Conservation (phyloP, 2,888 invertebrate species). For the Muscina levida region DNA sequence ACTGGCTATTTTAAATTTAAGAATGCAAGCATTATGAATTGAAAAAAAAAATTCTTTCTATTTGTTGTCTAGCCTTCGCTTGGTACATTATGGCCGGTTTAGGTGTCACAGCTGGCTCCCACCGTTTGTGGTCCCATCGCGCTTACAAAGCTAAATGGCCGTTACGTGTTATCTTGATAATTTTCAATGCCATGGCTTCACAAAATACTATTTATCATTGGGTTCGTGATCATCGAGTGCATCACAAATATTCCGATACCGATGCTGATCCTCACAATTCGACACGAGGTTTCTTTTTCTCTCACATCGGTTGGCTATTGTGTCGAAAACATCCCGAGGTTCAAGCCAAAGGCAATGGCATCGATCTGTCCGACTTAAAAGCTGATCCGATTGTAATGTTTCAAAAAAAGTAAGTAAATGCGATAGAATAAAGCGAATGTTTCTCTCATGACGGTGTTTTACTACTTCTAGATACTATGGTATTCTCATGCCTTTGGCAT, state of each 20-base stretch:
- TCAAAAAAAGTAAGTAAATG: slow-evolving; percentile 93
- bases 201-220: slow-evolving; percentile 91
- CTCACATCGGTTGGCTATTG: slow-evolving; percentile 97
- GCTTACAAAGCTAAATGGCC: slow-evolving; percentile 97
- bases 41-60: no score
- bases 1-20: no score
- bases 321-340: slow-evolving; percentile 95
- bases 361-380: slow-evolving; percentile 91
- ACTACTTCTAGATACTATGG: slow-evolving; percentile 85
- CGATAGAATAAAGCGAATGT: slow-evolving; percentile 82
- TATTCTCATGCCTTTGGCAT: slow-evolving; percentile 86
- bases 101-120: slow-evolving; percentile 98
- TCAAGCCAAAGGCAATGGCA: slow-evolving; percentile 89
- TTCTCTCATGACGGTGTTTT: not conserved
- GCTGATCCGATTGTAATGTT: slow-evolving; percentile 91
- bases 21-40: no score
- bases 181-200: slow-evolving; percentile 94
- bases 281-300: slow-evolving; percentile 95
- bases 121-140: slow-evolving; percentile 97
- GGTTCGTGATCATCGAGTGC: slow-evolving; percentile 90
- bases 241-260: slow-evolving; percentile 96
- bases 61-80: slow-evolving; percentile 83
- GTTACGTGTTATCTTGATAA: slow-evolving; percentile 87
- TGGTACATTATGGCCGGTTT: slow-evolving; percentile 90
- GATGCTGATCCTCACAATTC: slow-evolving; percentile 97